These are phyloP conservation scores for Xenopus borealis DNA, from an alignment of 2,113 vertebrate genomes.

Conservation along the genomic window DNA sequence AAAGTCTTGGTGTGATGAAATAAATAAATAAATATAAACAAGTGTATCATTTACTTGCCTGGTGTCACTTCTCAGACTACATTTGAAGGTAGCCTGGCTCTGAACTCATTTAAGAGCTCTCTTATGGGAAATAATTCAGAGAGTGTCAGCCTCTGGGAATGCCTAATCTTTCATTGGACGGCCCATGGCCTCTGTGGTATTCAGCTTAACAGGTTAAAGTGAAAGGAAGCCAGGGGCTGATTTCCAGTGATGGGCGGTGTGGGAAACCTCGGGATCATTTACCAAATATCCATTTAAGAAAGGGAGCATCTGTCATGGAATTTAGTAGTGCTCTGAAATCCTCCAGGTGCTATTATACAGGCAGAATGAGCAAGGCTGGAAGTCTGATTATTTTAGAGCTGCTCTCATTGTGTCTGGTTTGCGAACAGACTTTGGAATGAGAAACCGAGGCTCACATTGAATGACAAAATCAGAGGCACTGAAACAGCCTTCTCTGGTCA, in stretches of 20 bases:
- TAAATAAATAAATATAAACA: constrained; percentile 23
- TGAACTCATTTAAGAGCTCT: constrained; percentile 45
- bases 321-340: constrained; percentile 37
- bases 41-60: constrained; percentile 38
- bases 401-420: constrained; percentile 40
- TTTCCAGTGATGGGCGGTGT: constrained; percentile 37
- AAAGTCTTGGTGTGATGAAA: constrained; percentile 30
- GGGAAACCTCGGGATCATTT: constrained; percentile 44
- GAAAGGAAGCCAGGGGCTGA: constrained; percentile 26
- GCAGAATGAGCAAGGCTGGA: constrained; percentile 25
- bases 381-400: constrained; percentile 35
- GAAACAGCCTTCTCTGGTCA: not conserved
- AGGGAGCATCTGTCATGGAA: constrained; percentile 43
- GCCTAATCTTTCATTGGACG: constrained; percentile 40
- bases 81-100: constrained; percentile 44
- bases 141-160: constrained; percentile 42
- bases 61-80: constrained; percentile 44
- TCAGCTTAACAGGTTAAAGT: constrained; percentile 33
- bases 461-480: constrained; percentile 5
- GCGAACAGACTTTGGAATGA: constrained; percentile 40
- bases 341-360: constrained; percentile 30
- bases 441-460: constrained; percentile 12
- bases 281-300: constrained; percentile 47
- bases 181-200: constrained; percentile 26
- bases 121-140: constrained; percentile 43